Percentiles rank a stretch among this genome's conserved stretches.
Conservation (phyloP, 2,113 vertebrate species). For the Struthidea cinerea region DNA sequence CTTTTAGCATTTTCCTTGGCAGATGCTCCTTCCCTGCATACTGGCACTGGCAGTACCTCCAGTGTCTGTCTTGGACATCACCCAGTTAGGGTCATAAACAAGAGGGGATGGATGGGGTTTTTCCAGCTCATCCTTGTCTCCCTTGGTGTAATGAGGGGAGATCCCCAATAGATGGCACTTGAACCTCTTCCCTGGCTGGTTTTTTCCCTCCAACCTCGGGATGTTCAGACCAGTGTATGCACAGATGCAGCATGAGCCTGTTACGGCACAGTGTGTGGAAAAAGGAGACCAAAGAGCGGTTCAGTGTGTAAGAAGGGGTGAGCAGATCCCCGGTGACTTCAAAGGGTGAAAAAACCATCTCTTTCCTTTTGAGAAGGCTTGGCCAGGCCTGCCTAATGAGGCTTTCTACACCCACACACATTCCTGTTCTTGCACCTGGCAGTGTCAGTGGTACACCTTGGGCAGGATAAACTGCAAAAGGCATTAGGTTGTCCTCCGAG, state of each 20-base stretch:
- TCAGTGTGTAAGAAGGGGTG: neutral
- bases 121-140: neutral
- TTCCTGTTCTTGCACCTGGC: neutral
- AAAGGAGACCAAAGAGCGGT: neutral
- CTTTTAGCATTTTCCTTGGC: neutral
- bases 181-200: neutral
- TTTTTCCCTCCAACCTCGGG: neutral
- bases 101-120: neutral
- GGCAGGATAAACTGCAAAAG: neutral
- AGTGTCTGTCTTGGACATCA: neutral
- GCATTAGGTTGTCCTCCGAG: neutral
- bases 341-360: neutral
- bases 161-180: slow-evolving; percentile 51
- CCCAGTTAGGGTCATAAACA: neutral
- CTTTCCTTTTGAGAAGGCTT: neutral
- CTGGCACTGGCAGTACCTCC: neutral
- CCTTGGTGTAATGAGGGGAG: neutral
- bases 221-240: rapidly evolving
- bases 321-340: neutral
- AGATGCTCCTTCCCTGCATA: neutral
- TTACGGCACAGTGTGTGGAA: rapidly evolving
- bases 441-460: neutral
- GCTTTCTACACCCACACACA: neutral
- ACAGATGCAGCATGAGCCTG: neutral
- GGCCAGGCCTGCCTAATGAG: neutral